These are phyloP conservation scores for Pristionchus maxplancki DNA, from an alignment of 2,888 invertebrate species.

Conservation along the genomic window DNA sequence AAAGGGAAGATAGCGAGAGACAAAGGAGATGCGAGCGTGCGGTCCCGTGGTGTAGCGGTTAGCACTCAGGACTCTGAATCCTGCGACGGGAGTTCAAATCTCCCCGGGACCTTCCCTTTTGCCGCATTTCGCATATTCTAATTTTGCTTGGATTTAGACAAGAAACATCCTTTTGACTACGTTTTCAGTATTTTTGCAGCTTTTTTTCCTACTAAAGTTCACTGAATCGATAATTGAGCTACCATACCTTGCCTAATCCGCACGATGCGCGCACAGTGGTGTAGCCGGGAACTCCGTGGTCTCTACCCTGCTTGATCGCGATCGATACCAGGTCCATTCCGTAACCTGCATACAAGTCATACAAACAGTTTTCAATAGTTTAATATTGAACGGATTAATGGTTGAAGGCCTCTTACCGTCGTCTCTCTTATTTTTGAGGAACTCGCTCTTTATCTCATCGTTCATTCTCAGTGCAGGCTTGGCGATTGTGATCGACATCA, in stretches of 20 bases:
- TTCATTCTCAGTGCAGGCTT: slow-evolving; percentile 63
- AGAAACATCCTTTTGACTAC: no score
- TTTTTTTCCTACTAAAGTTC: background rate
- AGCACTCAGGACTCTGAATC: slow-evolving; percentile 65
- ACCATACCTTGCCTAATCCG: slow-evolving; percentile 70
- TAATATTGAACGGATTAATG: no score
- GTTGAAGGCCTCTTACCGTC: background rate
- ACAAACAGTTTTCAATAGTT: background rate
- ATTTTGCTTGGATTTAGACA: background rate
- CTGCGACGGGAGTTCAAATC: slow-evolving; percentile 64
- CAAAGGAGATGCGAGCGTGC: background rate
- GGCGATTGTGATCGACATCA: slow-evolving; percentile 61
- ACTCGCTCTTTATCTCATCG: slow-evolving; percentile 59
- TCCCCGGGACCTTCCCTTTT: slow-evolving; percentile 58
- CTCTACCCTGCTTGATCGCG: slow-evolving; percentile 75
- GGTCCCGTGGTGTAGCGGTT: slow-evolving; percentile 62
- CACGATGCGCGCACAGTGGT: slow-evolving; percentile 71
- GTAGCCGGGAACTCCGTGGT: slow-evolving; percentile 76
- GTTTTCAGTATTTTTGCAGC: background rate
- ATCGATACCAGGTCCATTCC: slow-evolving; percentile 75
- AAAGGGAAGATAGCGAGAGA: background rate
- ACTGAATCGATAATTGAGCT: background rate
- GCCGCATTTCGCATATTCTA: background rate
- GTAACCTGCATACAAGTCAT: slow-evolving; percentile 56
- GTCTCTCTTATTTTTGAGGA: slow-evolving; percentile 52